A percentile compares a stretch with the other conserved stretches of the same genome.
Evolutionary conservation across 2,797 vertebrate genomes (phyloP).

Genomic region (Gallinago stenura): DNA sequence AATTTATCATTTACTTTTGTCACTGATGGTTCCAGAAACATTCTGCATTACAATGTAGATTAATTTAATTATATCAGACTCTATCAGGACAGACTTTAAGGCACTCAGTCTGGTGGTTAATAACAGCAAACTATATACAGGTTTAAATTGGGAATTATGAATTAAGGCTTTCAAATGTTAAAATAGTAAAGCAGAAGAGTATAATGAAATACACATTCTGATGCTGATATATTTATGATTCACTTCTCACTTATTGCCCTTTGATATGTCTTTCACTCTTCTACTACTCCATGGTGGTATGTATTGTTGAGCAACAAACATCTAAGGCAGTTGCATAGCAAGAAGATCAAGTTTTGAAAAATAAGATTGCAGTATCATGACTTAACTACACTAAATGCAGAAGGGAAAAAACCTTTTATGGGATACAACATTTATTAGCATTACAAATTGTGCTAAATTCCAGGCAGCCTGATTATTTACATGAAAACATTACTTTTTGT

Average conservation of each 20-base stretch:
- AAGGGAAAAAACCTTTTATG: neutral
- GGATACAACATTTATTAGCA: neutral
- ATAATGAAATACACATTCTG: neutral
- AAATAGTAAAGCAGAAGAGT: neutral
- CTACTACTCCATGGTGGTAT: no score
- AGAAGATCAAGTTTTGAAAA: neutral
- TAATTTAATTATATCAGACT: conserved; percentile 56
- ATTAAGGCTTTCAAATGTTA: neutral
- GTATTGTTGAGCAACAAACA: no score
- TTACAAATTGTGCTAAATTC: neutral
- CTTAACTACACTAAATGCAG: neutral
- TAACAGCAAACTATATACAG: conserved; percentile 30
- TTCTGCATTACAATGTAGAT: conserved; percentile 12
- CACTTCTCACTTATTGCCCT: no score
- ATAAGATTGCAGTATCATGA: neutral
- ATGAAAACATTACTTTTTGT: neutral
- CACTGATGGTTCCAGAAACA: conserved; percentile 42
- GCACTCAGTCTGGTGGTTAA: conserved; percentile 9
- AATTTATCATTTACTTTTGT: conserved; percentile 74
- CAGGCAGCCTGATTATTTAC: neutral
- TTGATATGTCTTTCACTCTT: no score
- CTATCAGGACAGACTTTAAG: neutral
- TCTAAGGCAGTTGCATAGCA: neutral
- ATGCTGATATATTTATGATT: neutral
- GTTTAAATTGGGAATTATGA: neutral